Percentiles rank a stretch among this genome's conserved stretches.
Evolutionary conservation across 2,113 vertebrate species (phyloP).

Genomic region (Spea multiplicata): DNA sequence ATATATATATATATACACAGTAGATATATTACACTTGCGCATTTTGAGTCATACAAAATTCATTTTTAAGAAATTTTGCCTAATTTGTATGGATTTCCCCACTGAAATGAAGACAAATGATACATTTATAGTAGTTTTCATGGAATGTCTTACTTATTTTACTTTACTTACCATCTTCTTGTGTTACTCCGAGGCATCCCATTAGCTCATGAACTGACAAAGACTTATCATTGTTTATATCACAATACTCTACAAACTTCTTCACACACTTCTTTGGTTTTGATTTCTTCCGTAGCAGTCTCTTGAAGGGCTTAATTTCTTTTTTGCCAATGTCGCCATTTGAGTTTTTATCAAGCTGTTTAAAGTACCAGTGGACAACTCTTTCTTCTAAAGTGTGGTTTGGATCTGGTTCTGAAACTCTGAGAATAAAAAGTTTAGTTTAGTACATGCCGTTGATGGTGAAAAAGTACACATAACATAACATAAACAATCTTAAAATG

Average conservation of each 20-base stretch:
- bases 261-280: constrained; percentile 96
- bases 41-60: too few relatives aligned
- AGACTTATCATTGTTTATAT: constrained; percentile 86
- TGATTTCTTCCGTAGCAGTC: constrained; percentile 90
- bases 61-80: too few relatives aligned
- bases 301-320: constrained; percentile 95
- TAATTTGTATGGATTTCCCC: neutral
- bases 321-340: constrained; percentile 94
- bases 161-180: constrained; percentile 75
- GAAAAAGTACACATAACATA: neutral
- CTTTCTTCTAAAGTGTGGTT: constrained; percentile 94
- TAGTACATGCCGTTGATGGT: neutral
- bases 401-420: constrained; percentile 89
- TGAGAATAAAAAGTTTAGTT: constrained; percentile 49
- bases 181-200: constrained; percentile 88
- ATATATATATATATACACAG: too few relatives aligned
- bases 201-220: constrained; percentile 88
- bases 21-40: too few relatives aligned
- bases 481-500: too few relatives aligned
- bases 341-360: constrained; percentile 87
- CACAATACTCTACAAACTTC: constrained; percentile 96
- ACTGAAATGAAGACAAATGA: constrained; percentile 1
- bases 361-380: constrained; percentile 97
- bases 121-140: neutral
- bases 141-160: constrained; percentile 1